phyloP scores from a whole-genome alignment of 2,797 vertebrate genomes.

The Odontamblyopus rebecca region DNA sequence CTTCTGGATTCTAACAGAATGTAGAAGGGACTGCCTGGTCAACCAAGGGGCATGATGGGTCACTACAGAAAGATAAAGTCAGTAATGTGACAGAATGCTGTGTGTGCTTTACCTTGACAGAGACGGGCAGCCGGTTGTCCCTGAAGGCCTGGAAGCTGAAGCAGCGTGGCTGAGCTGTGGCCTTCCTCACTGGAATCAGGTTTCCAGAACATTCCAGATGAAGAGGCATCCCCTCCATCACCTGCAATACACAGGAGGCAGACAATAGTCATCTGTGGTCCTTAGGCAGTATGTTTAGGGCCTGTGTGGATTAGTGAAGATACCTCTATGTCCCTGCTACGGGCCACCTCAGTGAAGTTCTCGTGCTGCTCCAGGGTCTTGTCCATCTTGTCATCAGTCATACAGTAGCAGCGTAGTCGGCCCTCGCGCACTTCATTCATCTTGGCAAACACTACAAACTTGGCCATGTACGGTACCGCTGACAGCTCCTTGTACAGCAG shows the following conservation, averaged over 20 bases:
- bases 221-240: constrained; percentile 94
- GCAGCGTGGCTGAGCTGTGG: constrained; percentile 89
- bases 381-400: constrained; percentile 98
- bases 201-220: constrained; percentile 95
- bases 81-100: not conserved
- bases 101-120: constrained; percentile 84
- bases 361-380: constrained; percentile 98
- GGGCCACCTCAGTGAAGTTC: constrained; percentile 95
- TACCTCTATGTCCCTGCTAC: constrained; percentile 98
- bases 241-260: constrained; percentile 69
- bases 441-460: constrained; percentile 98
- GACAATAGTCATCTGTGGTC: not conserved
- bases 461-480: constrained; percentile 95
- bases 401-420: constrained; percentile 96
- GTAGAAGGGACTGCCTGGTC: not conserved
- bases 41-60: too few species aligned
- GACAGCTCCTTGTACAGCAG: constrained; percentile 92
- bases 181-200: constrained; percentile 92
- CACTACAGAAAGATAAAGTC: not conserved
- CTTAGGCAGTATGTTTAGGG: not conserved
- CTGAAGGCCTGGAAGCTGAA: constrained; percentile 97
- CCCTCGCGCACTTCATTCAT: constrained; percentile 95
- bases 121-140: constrained; percentile 90
- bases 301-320: not conserved
- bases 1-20: too few species aligned